Evolutionary conservation across 2,888 invertebrate species (phyloP).

Genomic region (Cactoblastis cactorum): DNA sequence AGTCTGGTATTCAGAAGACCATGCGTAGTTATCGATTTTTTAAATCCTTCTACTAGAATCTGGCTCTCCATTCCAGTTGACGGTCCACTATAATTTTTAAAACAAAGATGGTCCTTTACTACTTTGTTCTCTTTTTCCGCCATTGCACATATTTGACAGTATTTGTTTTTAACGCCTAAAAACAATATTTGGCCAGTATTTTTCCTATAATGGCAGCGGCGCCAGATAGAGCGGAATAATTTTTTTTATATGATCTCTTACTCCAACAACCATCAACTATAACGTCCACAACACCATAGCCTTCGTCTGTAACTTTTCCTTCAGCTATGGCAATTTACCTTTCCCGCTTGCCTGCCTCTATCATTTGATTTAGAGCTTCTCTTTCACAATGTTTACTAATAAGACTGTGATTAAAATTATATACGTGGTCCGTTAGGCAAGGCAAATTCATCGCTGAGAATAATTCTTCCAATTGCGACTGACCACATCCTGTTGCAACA

Average conservation of each 20-base stretch:
- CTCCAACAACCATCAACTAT: constrained; percentile 20
- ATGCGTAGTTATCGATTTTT: constrained; percentile 12
- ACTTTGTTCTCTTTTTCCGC: constrained; percentile 1
- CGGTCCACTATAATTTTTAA: constrained; percentile 14
- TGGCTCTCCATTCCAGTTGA: constrained; percentile 15
- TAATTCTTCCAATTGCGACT: background rate
- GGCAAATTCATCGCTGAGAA: background rate
- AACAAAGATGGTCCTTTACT: constrained; percentile 7
- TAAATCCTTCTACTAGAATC: constrained; percentile 18
- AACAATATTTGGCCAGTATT: constrained; percentile 15
- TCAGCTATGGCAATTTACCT: background rate
- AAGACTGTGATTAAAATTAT: background rate
- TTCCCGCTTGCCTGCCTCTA: background rate
- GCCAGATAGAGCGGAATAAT: constrained; percentile 14
- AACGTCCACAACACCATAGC: background rate
- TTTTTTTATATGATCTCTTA: constrained; percentile 16
- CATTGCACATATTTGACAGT: constrained; percentile 14
- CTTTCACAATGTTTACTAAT: background rate
- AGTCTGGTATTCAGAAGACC: too few species aligned
- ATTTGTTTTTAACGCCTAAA: constrained; percentile 17
- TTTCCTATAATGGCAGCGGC: constrained; percentile 13
- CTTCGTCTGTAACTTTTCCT: background rate
- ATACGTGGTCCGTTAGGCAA: background rate
- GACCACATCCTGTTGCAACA: background rate
- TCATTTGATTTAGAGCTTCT: background rate